A percentile compares a stretch with the other conserved stretches of the same genome.
Conservation (phyloP, 2,888 invertebrate genomes). For the Thysanoteuthis rhombus region DNA sequence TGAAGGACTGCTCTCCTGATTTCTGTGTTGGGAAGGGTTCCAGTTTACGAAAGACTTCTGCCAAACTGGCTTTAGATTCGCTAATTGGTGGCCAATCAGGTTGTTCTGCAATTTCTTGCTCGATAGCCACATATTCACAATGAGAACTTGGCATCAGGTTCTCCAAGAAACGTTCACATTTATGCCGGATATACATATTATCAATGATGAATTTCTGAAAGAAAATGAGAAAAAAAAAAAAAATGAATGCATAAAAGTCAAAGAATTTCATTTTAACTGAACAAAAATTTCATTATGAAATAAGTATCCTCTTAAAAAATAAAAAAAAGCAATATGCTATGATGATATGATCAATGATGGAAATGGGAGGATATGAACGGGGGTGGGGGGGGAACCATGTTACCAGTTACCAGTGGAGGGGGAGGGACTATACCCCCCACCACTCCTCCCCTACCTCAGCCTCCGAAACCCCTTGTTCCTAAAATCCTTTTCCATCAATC, state of each 20-base stretch:
- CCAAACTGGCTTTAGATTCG: constrained; percentile 32
- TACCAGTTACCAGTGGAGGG: too few species aligned
- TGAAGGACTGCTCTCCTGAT: not conserved
- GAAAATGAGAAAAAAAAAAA: not conserved
- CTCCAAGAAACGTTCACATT: constrained; percentile 38
- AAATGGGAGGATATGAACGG: too few species aligned
- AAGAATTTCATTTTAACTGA: not conserved
- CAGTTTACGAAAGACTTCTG: not conserved
- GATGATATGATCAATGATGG: too few species aligned
- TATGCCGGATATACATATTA: constrained; percentile 45
- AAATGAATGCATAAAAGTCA: not conserved
- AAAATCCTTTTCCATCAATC: too few species aligned
- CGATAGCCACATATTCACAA: constrained; percentile 53
- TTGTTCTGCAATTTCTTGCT: constrained; percentile 54
- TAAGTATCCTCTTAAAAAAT: too few species aligned
- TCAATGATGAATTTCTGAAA: constrained; percentile 56
- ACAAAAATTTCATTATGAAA: too few species aligned
- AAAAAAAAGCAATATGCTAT: too few species aligned
- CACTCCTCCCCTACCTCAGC: too few species aligned
- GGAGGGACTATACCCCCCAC: too few species aligned
- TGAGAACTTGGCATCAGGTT: constrained; percentile 41
- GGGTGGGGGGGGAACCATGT: too few species aligned
- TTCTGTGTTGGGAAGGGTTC: too few species aligned
- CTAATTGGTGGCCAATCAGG: constrained; percentile 60
- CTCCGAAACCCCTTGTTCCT: too few species aligned